Base-by-base conservation (phyloP, 37 sponge, comb jelly and placozoan species). In the Ephydatia muelleri region DNA sequence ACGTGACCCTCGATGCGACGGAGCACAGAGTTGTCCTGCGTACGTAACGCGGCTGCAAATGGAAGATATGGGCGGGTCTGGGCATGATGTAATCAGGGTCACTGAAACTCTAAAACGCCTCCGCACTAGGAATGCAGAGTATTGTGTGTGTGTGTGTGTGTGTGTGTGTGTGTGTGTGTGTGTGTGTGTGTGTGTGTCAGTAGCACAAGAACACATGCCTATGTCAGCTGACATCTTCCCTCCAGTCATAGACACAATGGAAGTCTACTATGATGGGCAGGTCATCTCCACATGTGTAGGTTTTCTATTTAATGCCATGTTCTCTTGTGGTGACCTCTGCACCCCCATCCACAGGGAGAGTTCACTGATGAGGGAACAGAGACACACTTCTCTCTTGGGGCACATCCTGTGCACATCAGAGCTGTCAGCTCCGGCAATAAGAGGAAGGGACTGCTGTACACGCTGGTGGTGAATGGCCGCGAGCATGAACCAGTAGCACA, bases 231-330 rank as follows among this genome's bases (percentile, higher is more conserved):
- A 4, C 8, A 4, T 43, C 4, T 8, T 8, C 47, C 8, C 29
- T 83, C 32, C 84, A 95, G 98, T 95, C 35, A 84, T 85, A 21
- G 92, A 87, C 28, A 91, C 82, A 25, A 84, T 99, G 89, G 95
- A 99, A 12, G 92, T 99, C 49, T 99, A 92, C 72, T 87, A 93
- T 29, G 96, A 99, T 86, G 99, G 99, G 11, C 34, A 82, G 67
- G 77, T 84, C 23, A 68, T 89, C 3, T 91, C 97, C 2, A 85
- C 91, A 27, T 49, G 80, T 68, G 98, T 97, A 83, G 91, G 95
- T 86, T 9, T 0, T 70, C 28, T 8, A 25, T 95, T n/a, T 4
- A 49, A 31, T 43, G 26, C 27, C n/a, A 12, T 81, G 70, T 38
- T 57, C 57, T 11, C 9, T 57, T 14, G 57, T 4, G 57, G 19